phyloP scores from a whole-genome alignment of 30 jellyfish, hydroid and myxozoan genomes.

The Sanderia malayensis region DNA sequence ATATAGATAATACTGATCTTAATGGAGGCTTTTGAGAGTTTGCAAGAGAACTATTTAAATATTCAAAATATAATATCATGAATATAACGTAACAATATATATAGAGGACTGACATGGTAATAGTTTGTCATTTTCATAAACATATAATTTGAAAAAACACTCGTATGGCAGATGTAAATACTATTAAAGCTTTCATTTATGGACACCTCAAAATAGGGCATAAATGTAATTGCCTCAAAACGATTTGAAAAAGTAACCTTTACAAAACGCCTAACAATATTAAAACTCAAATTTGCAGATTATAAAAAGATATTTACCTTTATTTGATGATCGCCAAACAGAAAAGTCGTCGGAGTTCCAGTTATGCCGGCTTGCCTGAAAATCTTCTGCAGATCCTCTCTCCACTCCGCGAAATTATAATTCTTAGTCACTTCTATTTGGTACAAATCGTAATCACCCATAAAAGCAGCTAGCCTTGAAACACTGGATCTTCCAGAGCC shows the following conservation, averaged over 20 bases:
- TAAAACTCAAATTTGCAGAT: background rate
- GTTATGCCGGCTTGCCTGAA: constrained; percentile 58
- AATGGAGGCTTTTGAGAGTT: background rate
- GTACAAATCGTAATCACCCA: constrained; percentile 56
- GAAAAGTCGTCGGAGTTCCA: constrained; percentile 37
- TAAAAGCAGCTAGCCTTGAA: constrained; percentile 57
- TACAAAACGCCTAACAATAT: background rate
- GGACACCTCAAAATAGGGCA: background rate
- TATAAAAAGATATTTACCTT: no score
- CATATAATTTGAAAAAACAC: background rate
- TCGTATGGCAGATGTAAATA: background rate
- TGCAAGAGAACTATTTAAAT: no score
- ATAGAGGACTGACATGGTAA: no score
- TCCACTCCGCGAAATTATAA: constrained; percentile 53
- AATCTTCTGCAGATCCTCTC: constrained; percentile 49
- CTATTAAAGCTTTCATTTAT: background rate
- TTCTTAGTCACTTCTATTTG: constrained; percentile 52
- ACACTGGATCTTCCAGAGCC: constrained; percentile 67
- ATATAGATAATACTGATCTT: background rate
- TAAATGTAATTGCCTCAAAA: background rate
- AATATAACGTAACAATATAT: no score
- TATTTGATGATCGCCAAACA: constrained; percentile 61
- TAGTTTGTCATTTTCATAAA: no score
- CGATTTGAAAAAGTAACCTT: background rate
- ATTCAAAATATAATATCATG: no score